Evolutionary conservation across 2,888 invertebrate species (phyloP).

Genomic region (Salpingus planirostris): DNA sequence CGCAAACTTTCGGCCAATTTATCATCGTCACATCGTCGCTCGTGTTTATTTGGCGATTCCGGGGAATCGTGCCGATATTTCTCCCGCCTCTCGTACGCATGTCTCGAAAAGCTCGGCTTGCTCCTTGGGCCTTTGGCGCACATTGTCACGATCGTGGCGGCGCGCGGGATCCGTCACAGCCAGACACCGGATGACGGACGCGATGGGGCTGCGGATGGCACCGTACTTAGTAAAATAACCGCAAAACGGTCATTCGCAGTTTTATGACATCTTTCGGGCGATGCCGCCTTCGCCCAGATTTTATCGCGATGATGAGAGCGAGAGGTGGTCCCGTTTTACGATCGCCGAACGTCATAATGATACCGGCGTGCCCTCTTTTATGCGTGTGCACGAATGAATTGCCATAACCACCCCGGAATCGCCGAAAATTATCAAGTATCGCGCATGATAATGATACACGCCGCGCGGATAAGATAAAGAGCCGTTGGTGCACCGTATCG

Average conservation of each 20-base stretch:
- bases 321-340: constrained; percentile 26
- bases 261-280: constrained; percentile 33
- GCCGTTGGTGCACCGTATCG: too few species aligned
- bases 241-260: constrained; percentile 39
- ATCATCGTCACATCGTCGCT: too few species aligned
- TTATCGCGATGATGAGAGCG: constrained; percentile 23
- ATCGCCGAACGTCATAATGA: constrained; percentile 30
- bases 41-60: too few species aligned
- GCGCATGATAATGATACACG: too few species aligned
- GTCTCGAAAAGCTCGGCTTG: too few species aligned
- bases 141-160: constrained; percentile 1
- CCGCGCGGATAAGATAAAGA: too few species aligned
- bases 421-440: too few species aligned
- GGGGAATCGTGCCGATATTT: too few species aligned
- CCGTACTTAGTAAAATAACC: constrained; percentile 41
- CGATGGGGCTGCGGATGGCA: constrained; percentile 37
- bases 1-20: too few species aligned
- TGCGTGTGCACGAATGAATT: constrained; percentile 20
- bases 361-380: constrained; percentile 17
- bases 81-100: too few species aligned
- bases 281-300: constrained; percentile 31
- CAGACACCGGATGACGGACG: constrained; percentile 34
- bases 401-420: too few species aligned
- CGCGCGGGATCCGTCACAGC: constrained; percentile 23
- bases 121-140: background rate